A percentile compares a stretch with the other conserved stretches of the same genome.
These are phyloP conservation scores for Bucco capensis DNA, from an alignment of 2,113 vertebrate species.

Conservation along the genomic window DNA sequence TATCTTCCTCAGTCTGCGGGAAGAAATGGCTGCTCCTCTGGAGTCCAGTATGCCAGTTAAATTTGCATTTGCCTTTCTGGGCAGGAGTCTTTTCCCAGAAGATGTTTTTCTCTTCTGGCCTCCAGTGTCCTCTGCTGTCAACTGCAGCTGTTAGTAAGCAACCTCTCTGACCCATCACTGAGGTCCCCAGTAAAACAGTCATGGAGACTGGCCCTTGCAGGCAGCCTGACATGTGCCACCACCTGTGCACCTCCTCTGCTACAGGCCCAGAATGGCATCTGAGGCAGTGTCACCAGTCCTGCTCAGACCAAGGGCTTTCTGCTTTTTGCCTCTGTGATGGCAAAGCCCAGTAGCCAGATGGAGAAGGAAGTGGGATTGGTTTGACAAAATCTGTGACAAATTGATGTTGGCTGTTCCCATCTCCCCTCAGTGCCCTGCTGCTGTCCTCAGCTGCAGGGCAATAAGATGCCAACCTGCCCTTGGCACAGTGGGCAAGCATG, in stretches of 20 bases:
- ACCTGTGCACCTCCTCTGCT: background rate
- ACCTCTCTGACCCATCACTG: background rate
- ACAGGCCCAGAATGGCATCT: background rate
- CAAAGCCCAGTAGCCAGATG: background rate
- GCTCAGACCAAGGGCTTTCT: background rate
- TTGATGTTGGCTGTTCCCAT: background rate
- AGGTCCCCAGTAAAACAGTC: background rate
- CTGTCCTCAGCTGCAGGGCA: background rate
- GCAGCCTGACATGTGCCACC: background rate
- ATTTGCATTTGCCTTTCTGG: background rate
- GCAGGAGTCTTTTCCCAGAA: background rate
- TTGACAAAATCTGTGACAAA: background rate
- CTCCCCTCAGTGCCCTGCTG: background rate
- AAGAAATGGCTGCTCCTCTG: background rate
- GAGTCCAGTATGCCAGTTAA: background rate
- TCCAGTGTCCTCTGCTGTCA: background rate
- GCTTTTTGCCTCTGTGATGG: background rate
- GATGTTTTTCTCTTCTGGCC: background rate
- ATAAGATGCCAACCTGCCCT: background rate
- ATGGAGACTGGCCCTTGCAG: background rate
- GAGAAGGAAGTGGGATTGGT: background rate
- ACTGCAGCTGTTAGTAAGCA: background rate
- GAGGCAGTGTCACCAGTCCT: background rate
- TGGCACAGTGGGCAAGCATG: fast-evolving
- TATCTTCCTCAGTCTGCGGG: fast-evolving